These are phyloP conservation scores for Pharmacophagus antenor DNA, from an alignment of 2,888 invertebrate genomes.

Conservation along the genomic window DNA sequence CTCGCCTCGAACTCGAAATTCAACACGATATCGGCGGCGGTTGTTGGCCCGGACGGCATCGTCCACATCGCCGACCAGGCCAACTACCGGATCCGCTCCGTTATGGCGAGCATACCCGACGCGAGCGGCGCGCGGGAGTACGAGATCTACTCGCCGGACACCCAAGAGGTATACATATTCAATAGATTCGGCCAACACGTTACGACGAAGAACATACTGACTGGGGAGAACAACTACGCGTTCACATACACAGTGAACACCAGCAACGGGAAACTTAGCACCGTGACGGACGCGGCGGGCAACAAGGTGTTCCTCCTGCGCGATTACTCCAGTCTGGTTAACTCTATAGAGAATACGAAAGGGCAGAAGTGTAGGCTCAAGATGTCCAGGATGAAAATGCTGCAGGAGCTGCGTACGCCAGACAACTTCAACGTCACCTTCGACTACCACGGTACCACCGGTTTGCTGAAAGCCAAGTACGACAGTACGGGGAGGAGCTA, in stretches of 20 bases:
- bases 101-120: constrained; percentile 94
- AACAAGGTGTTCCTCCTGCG: constrained; percentile 91
- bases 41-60: constrained; percentile 95
- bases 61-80: constrained; percentile 98
- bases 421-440: constrained; percentile 97
- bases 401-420: constrained; percentile 94
- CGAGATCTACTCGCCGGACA: constrained; percentile 96
- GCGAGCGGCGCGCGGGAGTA: constrained; percentile 92
- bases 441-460: constrained; percentile 95
- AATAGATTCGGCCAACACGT: constrained; percentile 97
- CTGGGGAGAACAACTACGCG: constrained; percentile 94
- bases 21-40: constrained; percentile 94
- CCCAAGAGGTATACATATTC: constrained; percentile 96
- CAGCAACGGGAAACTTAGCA: constrained; percentile 95
- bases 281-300: constrained; percentile 95
- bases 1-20: constrained; percentile 96
- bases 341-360: constrained; percentile 96
- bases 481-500: constrained; percentile 95
- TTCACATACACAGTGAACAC: constrained; percentile 98
- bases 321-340: constrained; percentile 93
- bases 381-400: constrained; percentile 95
- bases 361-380: constrained; percentile 94
- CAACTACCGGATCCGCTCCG: constrained; percentile 92
- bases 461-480: constrained; percentile 91
- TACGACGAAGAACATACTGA: constrained; percentile 95